Evolutionary conservation across 2,797 vertebrate genomes (phyloP).

Genomic region (Neosilurus mollespiculum): DNA sequence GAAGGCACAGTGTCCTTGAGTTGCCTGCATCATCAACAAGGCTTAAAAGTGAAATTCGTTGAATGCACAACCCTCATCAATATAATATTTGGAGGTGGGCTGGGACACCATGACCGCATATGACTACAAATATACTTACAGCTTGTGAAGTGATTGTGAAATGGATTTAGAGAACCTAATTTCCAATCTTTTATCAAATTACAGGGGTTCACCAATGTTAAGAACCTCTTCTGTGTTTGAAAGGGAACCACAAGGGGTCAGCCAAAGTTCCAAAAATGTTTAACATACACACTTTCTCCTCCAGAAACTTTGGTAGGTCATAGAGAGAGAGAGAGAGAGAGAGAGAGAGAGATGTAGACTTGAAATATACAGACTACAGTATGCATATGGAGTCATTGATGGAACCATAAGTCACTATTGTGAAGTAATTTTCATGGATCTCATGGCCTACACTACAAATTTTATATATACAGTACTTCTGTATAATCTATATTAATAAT

Average conservation of each 20-base stretch:
- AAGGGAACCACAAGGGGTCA: constrained; percentile 43
- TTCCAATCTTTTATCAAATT: constrained; percentile 42
- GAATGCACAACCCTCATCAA: neutral
- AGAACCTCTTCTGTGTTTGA: neutral
- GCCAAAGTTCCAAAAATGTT: constrained; percentile 20
- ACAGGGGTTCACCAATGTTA: constrained; percentile 11
- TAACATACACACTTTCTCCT: constrained; percentile 15
- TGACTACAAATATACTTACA: constrained; percentile 2
- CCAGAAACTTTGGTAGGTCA: constrained; percentile 22
- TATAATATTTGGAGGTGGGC: neutral
- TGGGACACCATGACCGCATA: neutral
- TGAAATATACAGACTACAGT: too few species aligned
- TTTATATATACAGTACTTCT: too few species aligned
- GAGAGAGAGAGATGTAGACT: too few species aligned
- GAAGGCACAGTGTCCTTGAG: constrained; percentile 37
- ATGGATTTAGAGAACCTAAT: constrained; percentile 26
- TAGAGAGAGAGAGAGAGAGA: neutral
- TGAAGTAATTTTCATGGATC: constrained; percentile 17
- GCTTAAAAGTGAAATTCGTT: neutral
- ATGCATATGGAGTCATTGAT: constrained; percentile 31
- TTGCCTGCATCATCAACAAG: constrained; percentile 10
- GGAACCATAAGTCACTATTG: constrained; percentile 24
- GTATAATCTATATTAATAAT: too few species aligned
- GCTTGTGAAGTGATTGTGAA: constrained; percentile 28
- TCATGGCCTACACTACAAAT: neutral